Evolutionary conservation across 2,113 vertebrate genomes (phyloP).

Genomic region (Lepus americanus): DNA sequence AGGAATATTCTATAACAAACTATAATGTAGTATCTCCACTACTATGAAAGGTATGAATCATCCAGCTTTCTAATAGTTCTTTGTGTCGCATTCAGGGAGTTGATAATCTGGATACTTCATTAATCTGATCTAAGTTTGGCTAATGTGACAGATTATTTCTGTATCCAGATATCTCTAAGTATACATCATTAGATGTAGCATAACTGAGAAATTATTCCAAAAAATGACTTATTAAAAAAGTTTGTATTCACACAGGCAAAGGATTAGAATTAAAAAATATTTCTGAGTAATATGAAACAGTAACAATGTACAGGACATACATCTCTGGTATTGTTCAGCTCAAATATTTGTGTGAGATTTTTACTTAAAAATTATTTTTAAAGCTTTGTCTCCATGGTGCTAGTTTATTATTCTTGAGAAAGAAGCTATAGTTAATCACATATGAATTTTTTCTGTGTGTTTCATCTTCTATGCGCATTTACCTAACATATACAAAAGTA

Average conservation of each 20-base stretch:
- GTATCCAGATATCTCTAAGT: not conserved
- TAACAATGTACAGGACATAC: not conserved
- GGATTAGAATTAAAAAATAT: not conserved
- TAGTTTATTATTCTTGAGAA: not conserved
- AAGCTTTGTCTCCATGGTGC: not conserved
- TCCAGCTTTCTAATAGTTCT: not conserved
- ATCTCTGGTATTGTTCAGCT: not conserved
- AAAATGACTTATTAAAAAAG: not conserved
- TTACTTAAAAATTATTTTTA: not conserved
- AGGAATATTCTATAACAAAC: not conserved
- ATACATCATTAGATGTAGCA: not conserved
- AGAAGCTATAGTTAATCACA: not conserved
- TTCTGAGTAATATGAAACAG: not conserved
- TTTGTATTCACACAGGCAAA: not conserved
- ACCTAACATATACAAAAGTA: not conserved
- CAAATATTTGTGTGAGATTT: not conserved
- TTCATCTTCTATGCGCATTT: constrained; percentile 40
- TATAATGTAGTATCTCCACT: not conserved
- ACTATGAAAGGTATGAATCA: not conserved
- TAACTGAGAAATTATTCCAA: not conserved
- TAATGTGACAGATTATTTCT: not conserved
- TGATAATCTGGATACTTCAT: not conserved
- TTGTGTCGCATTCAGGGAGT: not conserved
- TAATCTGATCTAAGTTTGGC: not conserved
- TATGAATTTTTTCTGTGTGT: not conserved